phyloP scores from a whole-genome alignment of 2,888 invertebrate species.

The Adineta ricciae region DNA sequence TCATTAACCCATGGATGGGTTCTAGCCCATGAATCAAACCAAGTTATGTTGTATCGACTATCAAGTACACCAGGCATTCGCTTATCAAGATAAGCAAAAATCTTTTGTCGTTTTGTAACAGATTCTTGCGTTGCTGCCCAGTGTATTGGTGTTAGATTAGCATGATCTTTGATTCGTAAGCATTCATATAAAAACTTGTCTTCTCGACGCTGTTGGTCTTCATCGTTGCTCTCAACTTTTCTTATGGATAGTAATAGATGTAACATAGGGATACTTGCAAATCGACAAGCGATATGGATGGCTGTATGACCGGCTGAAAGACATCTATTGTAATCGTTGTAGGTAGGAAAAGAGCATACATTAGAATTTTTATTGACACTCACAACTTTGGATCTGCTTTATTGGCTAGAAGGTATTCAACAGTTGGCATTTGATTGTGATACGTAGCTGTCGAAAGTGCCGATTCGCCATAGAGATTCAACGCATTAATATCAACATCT shows the following conservation, averaged over 20 bases:
- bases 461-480: not conserved
- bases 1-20: not conserved
- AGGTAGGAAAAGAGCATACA: too few species aligned
- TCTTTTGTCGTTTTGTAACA: not conserved
- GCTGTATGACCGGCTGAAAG: not conserved
- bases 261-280: not conserved
- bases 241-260: not conserved
- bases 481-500: not conserved
- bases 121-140: not conserved
- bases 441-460: not conserved
- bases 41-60: not conserved
- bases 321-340: not conserved
- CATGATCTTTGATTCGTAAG: not conserved
- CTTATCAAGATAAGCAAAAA: not conserved
- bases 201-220: not conserved
- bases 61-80: not conserved
- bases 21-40: not conserved
- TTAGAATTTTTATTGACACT: not conserved
- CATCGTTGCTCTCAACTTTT: not conserved
- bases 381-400: not conserved
- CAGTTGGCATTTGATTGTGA: not conserved
- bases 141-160: not conserved
- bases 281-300: not conserved
- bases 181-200: not conserved
- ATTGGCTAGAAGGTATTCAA: not conserved